phyloP scores from a whole-genome alignment of 2,797 vertebrate genomes.

The Notolabrus celidotus region DNA sequence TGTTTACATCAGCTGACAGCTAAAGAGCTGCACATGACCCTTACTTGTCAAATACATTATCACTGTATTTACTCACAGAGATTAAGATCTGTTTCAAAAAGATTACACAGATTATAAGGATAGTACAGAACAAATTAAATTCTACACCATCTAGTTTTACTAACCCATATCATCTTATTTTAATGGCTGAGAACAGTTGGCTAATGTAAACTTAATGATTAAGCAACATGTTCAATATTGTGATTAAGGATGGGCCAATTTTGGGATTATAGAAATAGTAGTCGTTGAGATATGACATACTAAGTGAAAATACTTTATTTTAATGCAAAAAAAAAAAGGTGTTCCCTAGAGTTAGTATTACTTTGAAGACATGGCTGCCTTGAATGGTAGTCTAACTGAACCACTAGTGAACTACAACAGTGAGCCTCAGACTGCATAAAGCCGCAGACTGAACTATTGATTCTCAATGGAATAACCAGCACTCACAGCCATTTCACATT shows the following conservation, averaged over 20 bases:
- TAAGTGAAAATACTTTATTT: too few species aligned
- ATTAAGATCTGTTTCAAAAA: neutral
- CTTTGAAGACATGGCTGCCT: neutral
- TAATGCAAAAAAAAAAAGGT: too few species aligned
- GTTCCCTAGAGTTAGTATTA: neutral
- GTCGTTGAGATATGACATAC: too few species aligned
- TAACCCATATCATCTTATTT: too few species aligned
- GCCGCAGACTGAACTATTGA: slow-evolving; percentile 20
- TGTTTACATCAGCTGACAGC: slow-evolving; percentile 46
- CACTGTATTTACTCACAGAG: slow-evolving; percentile 2
- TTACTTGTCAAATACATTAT: neutral
- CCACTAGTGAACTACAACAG: neutral
- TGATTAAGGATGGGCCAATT: too few species aligned
- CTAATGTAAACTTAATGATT: too few species aligned
- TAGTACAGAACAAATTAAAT: too few species aligned
- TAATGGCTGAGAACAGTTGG: too few species aligned
- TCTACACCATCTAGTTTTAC: too few species aligned
- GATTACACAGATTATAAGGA: too few species aligned
- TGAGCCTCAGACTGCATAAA: neutral
- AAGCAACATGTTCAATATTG: too few species aligned
- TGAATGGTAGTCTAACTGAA: neutral
- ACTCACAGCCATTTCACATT: slow-evolving; percentile 3
- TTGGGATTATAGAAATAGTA: too few species aligned
- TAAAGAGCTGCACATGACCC: neutral
- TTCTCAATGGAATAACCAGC: neutral